Conservation (phyloP, 2,113 vertebrate species). For the Synchiropus splendidus region DNA sequence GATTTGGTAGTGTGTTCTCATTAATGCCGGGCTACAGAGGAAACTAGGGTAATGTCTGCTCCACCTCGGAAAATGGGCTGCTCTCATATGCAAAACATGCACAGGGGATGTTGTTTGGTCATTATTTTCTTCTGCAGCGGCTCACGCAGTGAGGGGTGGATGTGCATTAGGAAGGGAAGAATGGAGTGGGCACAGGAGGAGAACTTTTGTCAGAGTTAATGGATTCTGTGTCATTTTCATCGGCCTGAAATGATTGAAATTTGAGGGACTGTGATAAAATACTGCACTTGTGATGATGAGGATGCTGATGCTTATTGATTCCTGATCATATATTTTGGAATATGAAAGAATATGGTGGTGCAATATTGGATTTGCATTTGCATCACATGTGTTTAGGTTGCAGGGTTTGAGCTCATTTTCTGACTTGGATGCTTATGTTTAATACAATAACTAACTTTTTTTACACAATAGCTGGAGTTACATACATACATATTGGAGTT, state of each 20-base stretch:
- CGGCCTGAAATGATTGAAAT: constrained; percentile 26
- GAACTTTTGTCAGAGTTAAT: constrained; percentile 43
- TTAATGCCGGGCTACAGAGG: constrained; percentile 26
- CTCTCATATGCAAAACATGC: constrained; percentile 48
- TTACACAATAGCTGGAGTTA: too few species aligned
- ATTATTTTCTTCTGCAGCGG: constrained; percentile 44
- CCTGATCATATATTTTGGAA: too few species aligned
- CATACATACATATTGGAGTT: too few species aligned
- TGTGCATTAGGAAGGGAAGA: constrained; percentile 35
- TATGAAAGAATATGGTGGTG: too few species aligned
- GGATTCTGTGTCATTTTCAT: constrained; percentile 52
- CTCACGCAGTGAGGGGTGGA: constrained; percentile 38
- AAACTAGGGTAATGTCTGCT: constrained; percentile 20
- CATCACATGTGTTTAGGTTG: too few species aligned
- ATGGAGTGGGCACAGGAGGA: constrained; percentile 23
- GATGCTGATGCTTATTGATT: too few species aligned
- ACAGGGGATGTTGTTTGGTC: constrained; percentile 36
- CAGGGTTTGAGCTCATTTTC: too few species aligned
- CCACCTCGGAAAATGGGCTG: constrained; percentile 31
- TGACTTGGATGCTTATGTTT: too few species aligned
- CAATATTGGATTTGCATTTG: too few species aligned
- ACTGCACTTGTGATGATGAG: too few species aligned
- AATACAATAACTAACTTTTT: too few species aligned
- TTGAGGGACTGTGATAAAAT: too few species aligned
- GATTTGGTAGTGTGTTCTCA: constrained; percentile 16